These are phyloP conservation scores for Enteromius unitaeniatus DNA, from an alignment of 2,797 vertebrate genomes.

Conservation along the genomic window DNA sequence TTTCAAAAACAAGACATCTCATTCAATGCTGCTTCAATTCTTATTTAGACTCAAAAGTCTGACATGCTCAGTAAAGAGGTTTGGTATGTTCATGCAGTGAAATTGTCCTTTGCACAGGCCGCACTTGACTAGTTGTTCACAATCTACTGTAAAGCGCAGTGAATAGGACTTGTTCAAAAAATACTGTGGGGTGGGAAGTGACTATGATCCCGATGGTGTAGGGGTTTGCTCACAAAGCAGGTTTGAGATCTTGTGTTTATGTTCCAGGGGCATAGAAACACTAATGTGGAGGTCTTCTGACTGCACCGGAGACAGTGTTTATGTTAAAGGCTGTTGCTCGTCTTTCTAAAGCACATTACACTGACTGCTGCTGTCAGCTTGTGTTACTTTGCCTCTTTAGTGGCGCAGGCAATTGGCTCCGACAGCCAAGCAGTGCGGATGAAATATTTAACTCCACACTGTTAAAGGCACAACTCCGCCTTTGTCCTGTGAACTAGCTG, in stretches of 20 bases:
- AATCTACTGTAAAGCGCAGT: background rate
- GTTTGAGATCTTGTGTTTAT: slow-evolving; percentile 29
- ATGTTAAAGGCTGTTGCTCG: slow-evolving; percentile 90
- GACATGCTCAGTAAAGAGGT: background rate
- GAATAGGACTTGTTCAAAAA: too few relatives aligned
- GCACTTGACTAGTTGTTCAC: background rate
- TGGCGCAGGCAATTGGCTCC: slow-evolving; percentile 81
- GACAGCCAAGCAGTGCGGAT: slow-evolving; percentile 85
- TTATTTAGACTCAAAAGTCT: background rate
- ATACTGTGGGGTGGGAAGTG: background rate
- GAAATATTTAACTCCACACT: slow-evolving; percentile 90
- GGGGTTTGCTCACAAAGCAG: background rate
- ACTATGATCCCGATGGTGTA: background rate
- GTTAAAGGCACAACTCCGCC: slow-evolving; percentile 85
- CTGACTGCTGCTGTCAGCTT: slow-evolving; percentile 92
- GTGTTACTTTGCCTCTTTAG: slow-evolving; percentile 85
- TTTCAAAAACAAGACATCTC: background rate
- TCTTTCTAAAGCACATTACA: slow-evolving; percentile 88
- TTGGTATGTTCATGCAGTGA: background rate
- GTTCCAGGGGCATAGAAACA: slow-evolving; percentile 38
- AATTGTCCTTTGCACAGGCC: background rate
- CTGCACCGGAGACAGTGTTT: slow-evolving; percentile 79
- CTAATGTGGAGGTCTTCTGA: slow-evolving; percentile 38
- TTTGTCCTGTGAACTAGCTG: slow-evolving; percentile 82
- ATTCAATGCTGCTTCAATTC: background rate